Evolutionary conservation across 2,888 invertebrate species (phyloP).

Genomic region (Unio pictorum): DNA sequence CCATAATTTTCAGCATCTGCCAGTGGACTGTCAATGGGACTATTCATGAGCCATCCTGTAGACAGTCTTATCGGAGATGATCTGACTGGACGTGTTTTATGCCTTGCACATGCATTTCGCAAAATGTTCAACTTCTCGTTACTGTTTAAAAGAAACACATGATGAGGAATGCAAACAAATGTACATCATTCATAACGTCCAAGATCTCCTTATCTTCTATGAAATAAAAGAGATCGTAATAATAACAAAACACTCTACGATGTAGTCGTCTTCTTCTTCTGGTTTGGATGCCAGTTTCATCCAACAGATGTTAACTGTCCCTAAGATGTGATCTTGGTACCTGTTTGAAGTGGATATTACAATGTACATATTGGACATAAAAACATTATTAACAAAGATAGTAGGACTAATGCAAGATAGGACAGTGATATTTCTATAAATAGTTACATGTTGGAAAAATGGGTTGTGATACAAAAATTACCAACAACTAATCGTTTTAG

Average conservation of each 20-base stretch:
- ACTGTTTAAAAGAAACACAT: slow-evolving; percentile 8
- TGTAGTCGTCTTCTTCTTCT: slow-evolving; percentile 8
- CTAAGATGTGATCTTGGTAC: background rate
- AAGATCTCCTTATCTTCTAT: slow-evolving; percentile 16
- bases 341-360: no score
- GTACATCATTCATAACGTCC: slow-evolving; percentile 10
- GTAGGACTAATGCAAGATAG: no score
- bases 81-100: background rate
- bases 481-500: no score
- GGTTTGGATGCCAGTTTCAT: slow-evolving; percentile 10
- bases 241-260: slow-evolving; percentile 15
- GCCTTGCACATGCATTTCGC: slow-evolving; percentile 15
- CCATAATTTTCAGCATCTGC: no score
- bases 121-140: slow-evolving; percentile 18
- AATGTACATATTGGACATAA: no score
- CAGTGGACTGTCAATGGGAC: no score
- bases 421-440: no score
- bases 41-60: no score
- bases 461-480: no score
- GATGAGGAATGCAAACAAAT: slow-evolving; percentile 14
- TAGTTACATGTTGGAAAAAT: no score
- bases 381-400: no score
- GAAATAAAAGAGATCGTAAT: slow-evolving; percentile 20
- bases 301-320: slow-evolving; percentile 7
- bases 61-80: no score